Base-by-base conservation (phyloP, 1,140 invertebrate genomes). In the Hylyphantes graminicola region DNA sequence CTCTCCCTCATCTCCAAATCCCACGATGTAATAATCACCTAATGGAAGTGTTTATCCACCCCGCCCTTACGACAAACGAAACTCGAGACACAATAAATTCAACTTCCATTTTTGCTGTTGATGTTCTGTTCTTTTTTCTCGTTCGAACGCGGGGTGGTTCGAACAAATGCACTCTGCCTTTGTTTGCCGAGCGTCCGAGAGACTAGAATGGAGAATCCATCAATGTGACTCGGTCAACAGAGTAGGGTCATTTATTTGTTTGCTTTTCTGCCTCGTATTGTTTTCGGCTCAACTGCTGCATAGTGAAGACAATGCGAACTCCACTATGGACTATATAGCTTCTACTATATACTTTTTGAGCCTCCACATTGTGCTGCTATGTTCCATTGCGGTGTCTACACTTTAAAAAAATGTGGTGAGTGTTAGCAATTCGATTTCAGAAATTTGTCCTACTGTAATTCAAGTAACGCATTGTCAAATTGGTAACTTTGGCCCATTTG, bases 21-120 rank as follows among this genome's bases (percentile, higher is more conserved):
- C 50, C 35, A 17, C 21, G 15, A 12, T 2, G 51, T 65, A 78
- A 78, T 81, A 81, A 81, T 81, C 79, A 54, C 79, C 68, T 81
- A 81, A 81, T 81, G 79, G 79, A 81, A 81, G 48, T 81, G 79
- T 81, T 81, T 81, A 55, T 73, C 68, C 68, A 11, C 68, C 73
- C 79, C 79, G 51, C 79, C 79, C 55, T 19, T 21, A 57, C 55
- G 67, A 70, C 79, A 81, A 81, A 81, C 57, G 19, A 35, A 63
- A 81, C 54, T n/a, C 67, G 55, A 63, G 68, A 73, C 13, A 64
- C 79, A 81, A 81, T 81, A 81, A 81, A 81, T 81, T 81, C 79
- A 19, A 73, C 35, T 59, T 70, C 21, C n/a, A 15, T 63, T 76
- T 50, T 63, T 63, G 3, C 15, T 80, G 54, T 63, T 61, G 53